These are phyloP conservation scores for Mus caroli DNA, from an alignment of 2,797 vertebrate genomes.

Conservation along the genomic window DNA sequence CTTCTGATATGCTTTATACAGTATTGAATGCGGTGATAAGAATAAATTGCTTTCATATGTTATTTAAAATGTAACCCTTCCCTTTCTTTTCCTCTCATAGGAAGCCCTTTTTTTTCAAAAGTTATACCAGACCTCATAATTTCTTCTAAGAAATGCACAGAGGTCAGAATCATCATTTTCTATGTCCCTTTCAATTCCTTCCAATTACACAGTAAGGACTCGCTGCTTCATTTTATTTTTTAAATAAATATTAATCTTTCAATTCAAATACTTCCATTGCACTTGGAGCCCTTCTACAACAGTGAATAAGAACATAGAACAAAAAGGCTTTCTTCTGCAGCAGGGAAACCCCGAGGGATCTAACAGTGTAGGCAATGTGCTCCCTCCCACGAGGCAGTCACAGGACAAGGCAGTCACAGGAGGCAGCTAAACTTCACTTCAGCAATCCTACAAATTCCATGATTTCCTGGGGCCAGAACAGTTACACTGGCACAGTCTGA, in stretches of 20 bases:
- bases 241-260: constrained; percentile 13
- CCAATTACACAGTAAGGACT: constrained; percentile 27
- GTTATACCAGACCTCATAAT: neutral
- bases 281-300: neutral
- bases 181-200: neutral
- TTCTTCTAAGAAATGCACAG: neutral
- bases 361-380: neutral
- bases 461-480: neutral
- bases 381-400: neutral
- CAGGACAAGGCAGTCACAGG: neutral
- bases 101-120: constrained; percentile 3
- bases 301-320: neutral
- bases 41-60: neutral
- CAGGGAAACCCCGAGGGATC: neutral
- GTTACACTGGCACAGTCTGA: constrained; percentile 4
- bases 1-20: neutral
- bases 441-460: neutral
- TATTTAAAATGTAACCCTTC: neutral
- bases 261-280: constrained; percentile 23
- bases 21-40: neutral
- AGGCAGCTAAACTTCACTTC: neutral
- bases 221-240: neutral
- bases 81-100: too few relatives aligned
- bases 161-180: neutral
- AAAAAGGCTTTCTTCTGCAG: neutral